Evolutionary conservation across 2,113 vertebrate genomes (phyloP).

Genomic region (Puffinus mauretanicus): DNA sequence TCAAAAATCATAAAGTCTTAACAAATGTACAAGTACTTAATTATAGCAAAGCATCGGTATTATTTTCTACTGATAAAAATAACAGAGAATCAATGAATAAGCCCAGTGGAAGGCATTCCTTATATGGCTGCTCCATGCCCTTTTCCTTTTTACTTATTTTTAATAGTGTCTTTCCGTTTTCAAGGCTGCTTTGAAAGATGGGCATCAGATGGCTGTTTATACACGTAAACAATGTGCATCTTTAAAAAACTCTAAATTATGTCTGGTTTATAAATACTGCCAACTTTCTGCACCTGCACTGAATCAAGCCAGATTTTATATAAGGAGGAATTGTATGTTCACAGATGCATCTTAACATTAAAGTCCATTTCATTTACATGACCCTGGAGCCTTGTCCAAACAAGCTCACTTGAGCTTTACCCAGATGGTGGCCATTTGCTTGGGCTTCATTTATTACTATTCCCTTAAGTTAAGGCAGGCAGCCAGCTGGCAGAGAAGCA

Average conservation of each 20-base stretch:
- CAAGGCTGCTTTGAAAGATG: not conserved
- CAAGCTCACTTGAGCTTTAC: constrained; percentile 74
- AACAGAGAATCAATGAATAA: not conserved
- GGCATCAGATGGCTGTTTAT: not conserved
- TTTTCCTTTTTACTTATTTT: not conserved
- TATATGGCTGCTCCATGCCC: not conserved
- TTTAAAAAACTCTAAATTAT: not conserved
- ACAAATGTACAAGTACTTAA: not conserved
- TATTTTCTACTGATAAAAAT: not conserved
- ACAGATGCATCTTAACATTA: constrained; percentile 66
- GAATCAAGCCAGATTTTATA: not conserved
- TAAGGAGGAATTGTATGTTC: not conserved
- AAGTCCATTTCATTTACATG: constrained; percentile 70
- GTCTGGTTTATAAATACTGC: not conserved
- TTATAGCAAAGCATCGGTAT: not conserved
- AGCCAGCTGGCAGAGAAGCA: constrained; percentile 66
- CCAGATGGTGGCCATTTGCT: constrained; percentile 86
- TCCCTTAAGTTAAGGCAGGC: constrained; percentile 59
- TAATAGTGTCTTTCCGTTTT: not conserved
- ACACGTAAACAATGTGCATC: not conserved
- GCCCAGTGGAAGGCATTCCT: not conserved
- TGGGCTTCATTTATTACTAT: constrained; percentile 71
- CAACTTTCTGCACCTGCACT: constrained; percentile 30
- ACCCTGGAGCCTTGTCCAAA: constrained; percentile 75
- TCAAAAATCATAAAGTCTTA: not conserved